These are phyloP conservation scores for Cheilosia grossa DNA, from an alignment of 2,888 invertebrate genomes.

Conservation along the genomic window DNA sequence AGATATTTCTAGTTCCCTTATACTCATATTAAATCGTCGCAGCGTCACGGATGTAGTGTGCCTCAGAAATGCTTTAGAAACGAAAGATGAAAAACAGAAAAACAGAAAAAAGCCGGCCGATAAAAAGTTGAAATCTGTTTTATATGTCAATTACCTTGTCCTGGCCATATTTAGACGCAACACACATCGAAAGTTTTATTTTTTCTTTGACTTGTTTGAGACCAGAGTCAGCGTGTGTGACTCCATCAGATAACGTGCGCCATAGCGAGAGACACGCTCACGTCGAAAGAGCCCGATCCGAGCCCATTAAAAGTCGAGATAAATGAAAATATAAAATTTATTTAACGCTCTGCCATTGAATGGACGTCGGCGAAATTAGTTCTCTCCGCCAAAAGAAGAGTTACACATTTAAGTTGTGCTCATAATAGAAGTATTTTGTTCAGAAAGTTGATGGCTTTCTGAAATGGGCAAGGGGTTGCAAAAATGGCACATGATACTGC, in stretches of 20 bases:
- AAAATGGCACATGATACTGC: too few relatives aligned
- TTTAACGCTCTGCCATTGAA: constrained; percentile 4
- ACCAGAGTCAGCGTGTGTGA: constrained; percentile 1
- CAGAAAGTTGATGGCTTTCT: background rate
- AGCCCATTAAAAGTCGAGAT: constrained; percentile 15
- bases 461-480: too few relatives aligned
- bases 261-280: constrained; percentile 2
- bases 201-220: constrained; percentile 7
- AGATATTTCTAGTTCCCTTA: background rate
- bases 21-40: background rate
- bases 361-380: constrained; percentile 11
- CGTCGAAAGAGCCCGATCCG: background rate
- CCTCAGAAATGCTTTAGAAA: background rate
- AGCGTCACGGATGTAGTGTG: constrained; percentile 9
- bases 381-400: background rate
- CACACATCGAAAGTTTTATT: constrained; percentile 31
- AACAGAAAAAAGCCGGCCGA: constrained; percentile 1
- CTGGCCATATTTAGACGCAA: constrained; percentile 56
- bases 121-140: constrained; percentile 42
- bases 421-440: background rate
- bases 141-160: constrained; percentile 70
- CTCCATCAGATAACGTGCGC: constrained; percentile 14
- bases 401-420: background rate
- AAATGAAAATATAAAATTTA: constrained; percentile 27
- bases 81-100: background rate